Evolutionary conservation across 2,113 vertebrate genomes (phyloP), one percentile per base, ranked within the genome.

Genomic region (Sphaerodactylus townsendi): DNA sequence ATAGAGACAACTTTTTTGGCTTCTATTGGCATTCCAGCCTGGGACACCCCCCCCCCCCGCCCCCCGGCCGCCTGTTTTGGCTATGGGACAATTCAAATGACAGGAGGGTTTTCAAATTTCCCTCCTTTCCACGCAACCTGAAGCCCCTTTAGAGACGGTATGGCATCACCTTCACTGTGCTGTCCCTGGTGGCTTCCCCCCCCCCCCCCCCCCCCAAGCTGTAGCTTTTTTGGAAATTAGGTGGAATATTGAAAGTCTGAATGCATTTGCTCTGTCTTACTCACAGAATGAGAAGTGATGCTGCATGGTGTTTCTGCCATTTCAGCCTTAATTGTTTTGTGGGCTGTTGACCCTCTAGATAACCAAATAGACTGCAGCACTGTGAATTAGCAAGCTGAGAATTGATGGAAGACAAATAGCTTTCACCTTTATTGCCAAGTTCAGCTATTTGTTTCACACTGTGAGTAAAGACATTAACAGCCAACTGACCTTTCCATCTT

Each of bases 361-460:
- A 30, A 84, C 74, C 81, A 81, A 33, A 65, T 7, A 65, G 72
- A 50, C 64, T 86, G 48, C 44, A 81, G 65, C 1, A 87, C 35
- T 1, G 30, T 62, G 70, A 91, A 69, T 89, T 33, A 71, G 30
- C 46, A 80, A 2, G 2, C n/a, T 69, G 37, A 56, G 25, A 79
- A 30, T 62, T 46, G 41, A 71, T 76, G 74, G 81, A 77, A 85
- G 48, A 59, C 50, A 84, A 77, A 84, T 77, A 84, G 17, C 72
- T 89, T 91, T 89, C 2, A 39, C 90, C 87, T 35, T 80, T 87
- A 77, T 79, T 90, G 90, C 53, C 48, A 69, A 41, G 33, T 17
- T 69, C 82, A 77, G 65, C n/a, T 39, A 30, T 71, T 65, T 77
- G 2, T 85, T 89, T 87, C 82, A 87, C 21, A 35, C 0, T 76